Conservation (phyloP, 2,888 invertebrate genomes). For the Linyphia triangularis region DNA sequence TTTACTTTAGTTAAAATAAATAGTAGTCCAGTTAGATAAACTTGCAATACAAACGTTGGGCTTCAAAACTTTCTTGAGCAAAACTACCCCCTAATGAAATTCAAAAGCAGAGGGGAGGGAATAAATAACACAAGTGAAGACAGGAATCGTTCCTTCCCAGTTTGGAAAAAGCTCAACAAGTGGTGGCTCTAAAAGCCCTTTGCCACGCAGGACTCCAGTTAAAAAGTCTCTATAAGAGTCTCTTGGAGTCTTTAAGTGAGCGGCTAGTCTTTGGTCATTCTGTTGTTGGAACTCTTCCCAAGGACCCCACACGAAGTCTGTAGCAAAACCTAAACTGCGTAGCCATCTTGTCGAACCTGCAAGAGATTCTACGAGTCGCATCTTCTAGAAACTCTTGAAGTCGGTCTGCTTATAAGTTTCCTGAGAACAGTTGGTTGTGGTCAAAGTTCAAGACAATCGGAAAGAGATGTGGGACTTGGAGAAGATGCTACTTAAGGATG, state of each 20-base stretch:
- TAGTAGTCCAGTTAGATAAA: neutral
- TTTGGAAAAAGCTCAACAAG: slow-evolving; percentile 55
- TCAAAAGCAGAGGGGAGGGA: slow-evolving; percentile 13
- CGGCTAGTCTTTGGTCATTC: slow-evolving; percentile 60
- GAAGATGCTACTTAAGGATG: slow-evolving; percentile 60
- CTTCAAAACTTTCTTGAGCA: neutral
- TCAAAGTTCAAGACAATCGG: slow-evolving; percentile 58
- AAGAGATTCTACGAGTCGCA: slow-evolving; percentile 6
- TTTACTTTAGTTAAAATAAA: slow-evolving; percentile 27
- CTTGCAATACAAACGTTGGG: neutral
- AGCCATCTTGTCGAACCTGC: neutral
- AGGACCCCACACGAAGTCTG: slow-evolving; percentile 67
- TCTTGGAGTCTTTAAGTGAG: slow-evolving; percentile 30
- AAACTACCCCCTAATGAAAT: slow-evolving; percentile 26
- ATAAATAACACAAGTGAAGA: neutral
- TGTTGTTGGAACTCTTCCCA: slow-evolving; percentile 16
- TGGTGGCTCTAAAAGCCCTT: slow-evolving; percentile 60
- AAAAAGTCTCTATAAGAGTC: neutral
- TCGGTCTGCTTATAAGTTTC: slow-evolving; percentile 47
- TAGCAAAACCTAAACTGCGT: neutral
- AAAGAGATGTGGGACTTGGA: slow-evolving; percentile 51
- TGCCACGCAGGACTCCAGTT: neutral
- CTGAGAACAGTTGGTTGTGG: slow-evolving; percentile 34
- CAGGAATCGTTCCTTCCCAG: slow-evolving; percentile 34
- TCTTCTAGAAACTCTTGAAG: neutral